Base-by-base conservation (phyloP, 2,888 invertebrate genomes). In the Tetropium fuscum region DNA sequence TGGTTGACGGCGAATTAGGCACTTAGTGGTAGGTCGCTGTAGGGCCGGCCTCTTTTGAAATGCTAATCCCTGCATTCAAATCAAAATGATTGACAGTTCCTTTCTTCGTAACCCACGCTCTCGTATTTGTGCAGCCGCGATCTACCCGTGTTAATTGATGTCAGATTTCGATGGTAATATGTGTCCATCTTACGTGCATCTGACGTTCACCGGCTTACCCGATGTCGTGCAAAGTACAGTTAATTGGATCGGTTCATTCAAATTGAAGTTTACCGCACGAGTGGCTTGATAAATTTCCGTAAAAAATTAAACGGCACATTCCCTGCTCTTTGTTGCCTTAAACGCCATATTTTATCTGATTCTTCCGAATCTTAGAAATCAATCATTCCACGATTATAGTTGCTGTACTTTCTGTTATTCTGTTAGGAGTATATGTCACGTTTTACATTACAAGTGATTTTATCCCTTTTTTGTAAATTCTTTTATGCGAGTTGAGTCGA, bases 1-100 rank as follows among this genome's bases (percentile, higher is more conserved):
- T 69, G 69, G 75, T 74, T 76, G 78, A 78, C 78, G 77, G 75
- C 70, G 76, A 79, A 79, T 78, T 78, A 77, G 78, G 78, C 78
- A 78, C 78, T 79, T 80, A 78, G 78, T 73, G 76, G 77, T 76
- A 72, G 75, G 76, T 76, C 75, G 74, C 55, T 16, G 62, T n/a
- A n/a, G 59, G 66, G 70, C 66, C 71, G 74, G 76, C 71, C 67
- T 71, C 71, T 74, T 79, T 78, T 78, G 77, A 78, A 78, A 78
- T 78, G 78, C 62, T 79, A 79, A 79, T 79, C 78, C 72, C 64
- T 59, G 71, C 68, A 75, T 78, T 75, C 74, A 76, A 63, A 70
- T 71, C 69, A 48, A 57, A 51, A 70, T 79, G 79, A 79, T 78
- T 79, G 79, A 79, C 79, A 74, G 73, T 70, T 71, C 75, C 74